Percentiles rank a stretch among this genome's conserved stretches.
Evolutionary conservation across 2,113 vertebrate genomes (phyloP).

Genomic region (Laticauda colubrina): DNA sequence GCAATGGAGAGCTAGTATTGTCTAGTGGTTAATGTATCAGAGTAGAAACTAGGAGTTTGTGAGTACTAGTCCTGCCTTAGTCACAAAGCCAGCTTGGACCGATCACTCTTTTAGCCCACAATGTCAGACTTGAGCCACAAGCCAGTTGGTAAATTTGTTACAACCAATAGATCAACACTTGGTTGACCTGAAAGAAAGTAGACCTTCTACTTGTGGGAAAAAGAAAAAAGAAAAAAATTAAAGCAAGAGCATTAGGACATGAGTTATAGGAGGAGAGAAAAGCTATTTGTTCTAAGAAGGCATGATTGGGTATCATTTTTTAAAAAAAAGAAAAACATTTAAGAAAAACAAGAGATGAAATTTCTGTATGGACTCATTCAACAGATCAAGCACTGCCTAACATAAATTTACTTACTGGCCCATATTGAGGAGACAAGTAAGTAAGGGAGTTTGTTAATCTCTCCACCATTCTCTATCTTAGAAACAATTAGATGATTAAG

Average conservation of each 20-base stretch:
- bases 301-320: neutral
- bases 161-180: neutral
- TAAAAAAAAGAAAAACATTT: neutral
- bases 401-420: neutral
- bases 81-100: neutral
- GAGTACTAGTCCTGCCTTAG: neutral
- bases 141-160: neutral
- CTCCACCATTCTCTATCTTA: neutral
- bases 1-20: neutral
- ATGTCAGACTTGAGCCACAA: neutral
- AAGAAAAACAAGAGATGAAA: neutral
- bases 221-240: neutral
- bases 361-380: neutral
- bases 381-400: neutral
- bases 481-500: slow-evolving; percentile 1
- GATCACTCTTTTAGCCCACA: neutral
- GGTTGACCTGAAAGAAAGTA: neutral
- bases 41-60: neutral
- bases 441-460: neutral
- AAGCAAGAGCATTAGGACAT: neutral
- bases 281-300: neutral
- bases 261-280: neutral
- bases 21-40: neutral
- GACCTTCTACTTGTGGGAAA: neutral
- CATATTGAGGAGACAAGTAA: no score